Evolutionary conservation across 2,797 vertebrate genomes (phyloP).

Genomic region (Phrynocephalus vlangalii): DNA sequence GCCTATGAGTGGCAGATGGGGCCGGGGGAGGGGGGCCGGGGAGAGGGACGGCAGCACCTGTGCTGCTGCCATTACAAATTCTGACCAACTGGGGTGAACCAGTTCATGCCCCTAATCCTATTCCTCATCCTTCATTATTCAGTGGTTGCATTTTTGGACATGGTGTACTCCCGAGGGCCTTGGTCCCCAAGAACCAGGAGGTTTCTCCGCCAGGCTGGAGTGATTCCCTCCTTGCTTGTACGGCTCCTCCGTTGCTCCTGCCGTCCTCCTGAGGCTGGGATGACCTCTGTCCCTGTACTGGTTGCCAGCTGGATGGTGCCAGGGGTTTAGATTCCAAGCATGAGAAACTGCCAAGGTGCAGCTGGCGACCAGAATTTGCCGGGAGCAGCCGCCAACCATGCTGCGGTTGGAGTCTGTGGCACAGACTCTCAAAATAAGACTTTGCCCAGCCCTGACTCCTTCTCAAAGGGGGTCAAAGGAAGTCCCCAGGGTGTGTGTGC

Average conservation of each 20-base stretch:
- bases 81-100: no score
- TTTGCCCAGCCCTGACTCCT: background rate
- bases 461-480: background rate
- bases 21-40: no score
- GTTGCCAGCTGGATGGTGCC: background rate
- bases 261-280: background rate
- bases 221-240: background rate
- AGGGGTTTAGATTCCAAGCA: background rate
- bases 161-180: no score
- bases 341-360: background rate
- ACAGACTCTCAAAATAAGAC: background rate
- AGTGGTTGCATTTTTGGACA: fast-evolving
- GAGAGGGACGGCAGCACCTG: no score
- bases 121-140: no score
- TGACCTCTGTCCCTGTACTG: background rate
- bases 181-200: background rate
- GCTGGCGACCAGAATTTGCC: background rate
- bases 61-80: no score
- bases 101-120: no score
- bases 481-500: no score
- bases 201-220: background rate
- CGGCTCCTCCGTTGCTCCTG: background rate
- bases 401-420: background rate
- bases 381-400: background rate
- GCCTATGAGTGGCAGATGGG: no score